phyloP scores from a whole-genome alignment of 2,888 invertebrate genomes.

The Charanyca ferruginea region DNA sequence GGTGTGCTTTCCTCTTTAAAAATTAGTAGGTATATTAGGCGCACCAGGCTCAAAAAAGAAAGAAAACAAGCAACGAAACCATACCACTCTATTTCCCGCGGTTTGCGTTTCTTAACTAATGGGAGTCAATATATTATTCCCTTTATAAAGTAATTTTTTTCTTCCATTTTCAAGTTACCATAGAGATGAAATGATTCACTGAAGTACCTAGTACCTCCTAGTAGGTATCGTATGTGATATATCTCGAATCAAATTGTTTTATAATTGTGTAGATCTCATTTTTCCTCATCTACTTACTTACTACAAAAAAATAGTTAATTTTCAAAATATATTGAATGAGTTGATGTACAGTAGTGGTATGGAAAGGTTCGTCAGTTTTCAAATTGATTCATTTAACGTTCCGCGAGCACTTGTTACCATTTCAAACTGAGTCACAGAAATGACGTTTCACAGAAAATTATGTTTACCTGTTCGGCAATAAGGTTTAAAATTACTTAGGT shows the following conservation, averaged over 20 bases:
- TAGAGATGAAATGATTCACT: slow-evolving; percentile 16
- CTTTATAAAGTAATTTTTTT: slow-evolving; percentile 36
- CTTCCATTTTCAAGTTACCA: slow-evolving; percentile 30
- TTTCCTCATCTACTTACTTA: too few species aligned
- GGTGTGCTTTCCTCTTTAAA: slow-evolving; percentile 12
- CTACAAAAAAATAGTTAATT: neutral
- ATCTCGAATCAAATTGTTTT: too few species aligned
- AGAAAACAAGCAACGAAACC: slow-evolving; percentile 20
- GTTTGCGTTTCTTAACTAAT: slow-evolving; percentile 22
- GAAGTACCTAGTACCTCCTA: too few species aligned
- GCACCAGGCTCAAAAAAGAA: neutral
- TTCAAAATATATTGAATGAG: neutral
- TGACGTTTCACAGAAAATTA: too few species aligned
- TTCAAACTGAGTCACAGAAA: too few species aligned
- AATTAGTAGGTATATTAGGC: neutral
- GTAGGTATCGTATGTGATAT: slow-evolving; percentile 5
- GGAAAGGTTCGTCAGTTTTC: too few species aligned
- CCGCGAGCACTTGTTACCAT: too few species aligned
- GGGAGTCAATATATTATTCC: slow-evolving; percentile 10
- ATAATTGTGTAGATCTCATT: too few species aligned
- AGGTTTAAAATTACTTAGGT: too few species aligned
- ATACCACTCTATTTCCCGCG: slow-evolving; percentile 45
- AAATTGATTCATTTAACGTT: too few species aligned
- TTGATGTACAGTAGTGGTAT: neutral
- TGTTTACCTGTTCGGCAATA: too few species aligned